Evolutionary conservation across 1,140 invertebrate genomes (phyloP).

Genomic region (Sipha flava): DNA sequence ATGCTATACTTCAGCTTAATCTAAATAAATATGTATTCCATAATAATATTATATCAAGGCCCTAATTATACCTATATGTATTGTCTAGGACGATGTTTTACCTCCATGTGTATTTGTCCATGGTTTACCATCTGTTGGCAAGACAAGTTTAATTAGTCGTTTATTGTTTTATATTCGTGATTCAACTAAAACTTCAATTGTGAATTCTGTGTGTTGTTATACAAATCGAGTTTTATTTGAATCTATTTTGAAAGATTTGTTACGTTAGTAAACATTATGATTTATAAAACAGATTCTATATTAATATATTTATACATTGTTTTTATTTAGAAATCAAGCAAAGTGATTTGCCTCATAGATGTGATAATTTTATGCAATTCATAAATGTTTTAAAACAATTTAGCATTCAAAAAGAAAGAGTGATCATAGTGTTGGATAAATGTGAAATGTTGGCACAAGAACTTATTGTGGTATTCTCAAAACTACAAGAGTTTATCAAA

Average conservation of each 20-base stretch:
- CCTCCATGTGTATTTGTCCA: slow-evolving; percentile 55
- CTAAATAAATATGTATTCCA: background rate
- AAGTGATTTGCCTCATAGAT: slow-evolving; percentile 39
- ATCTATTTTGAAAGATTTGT: slow-evolving; percentile 58
- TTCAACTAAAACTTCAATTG: slow-evolving; percentile 53
- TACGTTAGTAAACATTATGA: slow-evolving; percentile 41
- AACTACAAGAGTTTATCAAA: slow-evolving; percentile 61
- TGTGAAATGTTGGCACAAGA: slow-evolving; percentile 63
- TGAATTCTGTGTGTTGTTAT: slow-evolving; percentile 79
- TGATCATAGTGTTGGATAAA: slow-evolving; percentile 59
- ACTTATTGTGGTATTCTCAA: slow-evolving; percentile 60
- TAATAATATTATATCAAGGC: background rate
- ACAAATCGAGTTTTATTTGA: slow-evolving; percentile 66
- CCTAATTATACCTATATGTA: background rate
- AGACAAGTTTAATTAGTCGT: slow-evolving; percentile 57
- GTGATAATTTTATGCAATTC: slow-evolving; percentile 50
- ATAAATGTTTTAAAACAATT: slow-evolving; percentile 34
- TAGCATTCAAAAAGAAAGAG: slow-evolving; percentile 18
- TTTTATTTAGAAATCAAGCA: slow-evolving; percentile 54
- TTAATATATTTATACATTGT: slow-evolving; percentile 43
- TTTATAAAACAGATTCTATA: slow-evolving; percentile 49
- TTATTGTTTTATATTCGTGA: slow-evolving; percentile 49
- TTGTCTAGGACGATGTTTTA: slow-evolving; percentile 30
- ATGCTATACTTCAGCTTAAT: background rate
- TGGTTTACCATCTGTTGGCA: slow-evolving; percentile 72